A percentile compares a stretch with the other conserved stretches of the same genome.
Evolutionary conservation across 2,888 invertebrate genomes (phyloP).

Genomic region (Drosophila paranaensis): DNA sequence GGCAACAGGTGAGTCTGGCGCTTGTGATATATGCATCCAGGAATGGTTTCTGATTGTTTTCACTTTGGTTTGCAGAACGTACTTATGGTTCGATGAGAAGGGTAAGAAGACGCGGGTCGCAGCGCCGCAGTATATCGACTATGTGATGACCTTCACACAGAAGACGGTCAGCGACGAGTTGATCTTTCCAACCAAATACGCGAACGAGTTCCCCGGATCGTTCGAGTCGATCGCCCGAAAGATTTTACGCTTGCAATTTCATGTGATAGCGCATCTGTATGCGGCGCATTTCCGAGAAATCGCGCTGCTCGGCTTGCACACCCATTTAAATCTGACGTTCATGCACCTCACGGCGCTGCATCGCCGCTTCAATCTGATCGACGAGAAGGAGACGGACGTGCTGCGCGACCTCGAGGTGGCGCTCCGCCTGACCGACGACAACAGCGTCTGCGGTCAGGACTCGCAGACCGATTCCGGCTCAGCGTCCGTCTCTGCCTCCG

Average conservation of each 20-base stretch:
- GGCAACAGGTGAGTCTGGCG: conserved; percentile 90
- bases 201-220: conserved; percentile 96
- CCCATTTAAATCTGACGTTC: conserved; percentile 98
- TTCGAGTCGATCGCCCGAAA: conserved; percentile 98
- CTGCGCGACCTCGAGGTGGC: conserved; percentile 96
- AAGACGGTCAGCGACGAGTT: conserved; percentile 98
- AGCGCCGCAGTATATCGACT: conserved; percentile 99
- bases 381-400: conserved; percentile 98
- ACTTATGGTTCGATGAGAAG: conserved; percentile 99
- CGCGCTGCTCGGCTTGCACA: conserved; percentile 95
- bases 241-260: conserved; percentile 97
- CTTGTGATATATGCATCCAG: neutral
- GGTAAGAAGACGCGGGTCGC: conserved; percentile 98
- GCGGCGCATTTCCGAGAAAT: conserved; percentile 99
- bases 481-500: conserved; percentile 19
- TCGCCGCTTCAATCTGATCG: conserved; percentile 95
- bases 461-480: conserved; percentile 32
- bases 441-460: conserved; percentile 70
- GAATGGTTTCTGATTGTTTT: neutral
- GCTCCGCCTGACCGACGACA: conserved; percentile 88
- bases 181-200: conserved; percentile 99
- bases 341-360: conserved; percentile 96
- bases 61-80: conserved; percentile 88
- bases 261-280: conserved; percentile 99
- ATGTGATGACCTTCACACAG: conserved; percentile 99